Evolutionary conservation across 2,888 invertebrate species (phyloP).

Genomic region (Teleogryllus oceanicus): DNA sequence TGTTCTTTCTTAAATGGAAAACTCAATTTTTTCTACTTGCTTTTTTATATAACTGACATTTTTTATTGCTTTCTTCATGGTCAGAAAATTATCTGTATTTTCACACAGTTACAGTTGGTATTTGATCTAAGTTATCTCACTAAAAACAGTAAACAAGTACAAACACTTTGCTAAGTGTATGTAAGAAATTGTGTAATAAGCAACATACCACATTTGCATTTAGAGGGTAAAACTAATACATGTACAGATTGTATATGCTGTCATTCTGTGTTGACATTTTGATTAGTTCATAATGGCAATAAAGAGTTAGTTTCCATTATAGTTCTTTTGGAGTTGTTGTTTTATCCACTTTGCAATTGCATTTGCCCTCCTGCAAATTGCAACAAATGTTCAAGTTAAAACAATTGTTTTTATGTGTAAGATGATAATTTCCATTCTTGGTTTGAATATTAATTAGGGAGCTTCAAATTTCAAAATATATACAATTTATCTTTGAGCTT

Average conservation of each 20-base stretch:
- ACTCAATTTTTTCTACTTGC: constrained; percentile 34
- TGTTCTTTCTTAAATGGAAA: constrained; percentile 32
- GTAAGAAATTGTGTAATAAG: constrained; percentile 20
- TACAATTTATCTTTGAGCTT: too few species aligned
- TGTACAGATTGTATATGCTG: constrained; percentile 33
- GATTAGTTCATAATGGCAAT: constrained; percentile 46
- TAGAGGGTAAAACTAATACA: constrained; percentile 31
- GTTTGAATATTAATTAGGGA: too few species aligned
- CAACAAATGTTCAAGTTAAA: too few species aligned
- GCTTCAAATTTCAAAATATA: too few species aligned
- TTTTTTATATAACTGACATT: constrained; percentile 32
- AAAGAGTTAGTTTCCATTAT: constrained; percentile 50
- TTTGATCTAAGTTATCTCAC: constrained; percentile 8
- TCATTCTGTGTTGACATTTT: constrained; percentile 35
- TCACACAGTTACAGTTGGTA: constrained; percentile 4
- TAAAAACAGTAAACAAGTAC: neutral
- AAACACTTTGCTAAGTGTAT: constrained; percentile 4
- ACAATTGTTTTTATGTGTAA: too few species aligned
- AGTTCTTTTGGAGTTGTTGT: too few species aligned
- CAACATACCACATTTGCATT: constrained; percentile 25
- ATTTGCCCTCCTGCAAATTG: too few species aligned
- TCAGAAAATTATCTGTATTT: constrained; percentile 22
- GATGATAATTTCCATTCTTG: too few species aligned
- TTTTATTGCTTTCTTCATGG: constrained; percentile 28
- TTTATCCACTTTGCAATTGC: neutral